Conservation (phyloP, 92 coral and sea anemone species). For the Phymanthus crucifer region DNA sequence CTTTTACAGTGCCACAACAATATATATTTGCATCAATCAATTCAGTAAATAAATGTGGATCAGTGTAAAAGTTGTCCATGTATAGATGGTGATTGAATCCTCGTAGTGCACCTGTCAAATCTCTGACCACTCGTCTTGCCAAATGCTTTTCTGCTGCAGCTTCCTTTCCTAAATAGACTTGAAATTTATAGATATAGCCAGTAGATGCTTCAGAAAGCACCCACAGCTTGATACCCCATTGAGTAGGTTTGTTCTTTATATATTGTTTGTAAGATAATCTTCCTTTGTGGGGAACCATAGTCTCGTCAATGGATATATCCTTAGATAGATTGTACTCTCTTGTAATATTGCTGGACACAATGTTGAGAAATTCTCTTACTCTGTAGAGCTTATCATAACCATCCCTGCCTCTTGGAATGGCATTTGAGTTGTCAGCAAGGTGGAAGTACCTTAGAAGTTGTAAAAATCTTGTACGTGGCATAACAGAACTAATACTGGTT, state of each 20-base stretch:
- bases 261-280: conserved; percentile 45
- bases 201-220: conserved; percentile 47
- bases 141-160: conserved; percentile 30
- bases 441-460: conserved; percentile 49
- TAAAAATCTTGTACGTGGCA: conserved; percentile 37
- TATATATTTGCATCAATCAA: conserved; percentile 17
- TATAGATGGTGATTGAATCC: conserved; percentile 29
- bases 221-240: conserved; percentile 63
- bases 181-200: conserved; percentile 54
- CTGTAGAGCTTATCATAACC: conserved; percentile 49
- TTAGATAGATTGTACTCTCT: conserved; percentile 26
- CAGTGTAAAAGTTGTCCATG: conserved; percentile 56
- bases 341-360: conserved; percentile 13
- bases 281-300: conserved; percentile 59
- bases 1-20: conserved; percentile 48
- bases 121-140: conserved; percentile 47
- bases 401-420: conserved; percentile 29
- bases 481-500: conserved; percentile 14
- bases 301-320: conserved; percentile 46
- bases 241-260: conserved; percentile 44
- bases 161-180: conserved; percentile 55
- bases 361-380: conserved; percentile 26
- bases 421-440: conserved; percentile 32
- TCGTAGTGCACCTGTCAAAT: conserved; percentile 22
- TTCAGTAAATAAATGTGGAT: conserved; percentile 52